These are phyloP conservation scores for Pristionchus pacificus DNA, from an alignment of 1,140 invertebrate species.

Conservation along the genomic window DNA sequence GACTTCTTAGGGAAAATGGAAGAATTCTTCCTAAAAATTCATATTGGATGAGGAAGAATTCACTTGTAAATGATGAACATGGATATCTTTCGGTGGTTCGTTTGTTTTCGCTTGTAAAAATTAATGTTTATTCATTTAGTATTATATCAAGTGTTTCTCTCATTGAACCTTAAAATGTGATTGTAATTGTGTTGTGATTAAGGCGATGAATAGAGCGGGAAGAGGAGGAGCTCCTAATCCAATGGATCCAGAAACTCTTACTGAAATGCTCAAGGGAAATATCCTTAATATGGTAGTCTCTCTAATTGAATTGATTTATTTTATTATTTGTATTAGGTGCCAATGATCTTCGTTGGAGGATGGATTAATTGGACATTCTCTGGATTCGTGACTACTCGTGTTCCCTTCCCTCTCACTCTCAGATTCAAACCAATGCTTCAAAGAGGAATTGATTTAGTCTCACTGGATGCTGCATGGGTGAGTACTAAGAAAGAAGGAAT, in stretches of 20 bases:
- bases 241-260: constrained; percentile 89
- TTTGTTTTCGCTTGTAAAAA: background rate
- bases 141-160: too few species aligned
- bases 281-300: constrained; percentile 79
- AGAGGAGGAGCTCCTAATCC: constrained; percentile 29
- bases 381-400: constrained; percentile 90
- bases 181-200: constrained; percentile 47
- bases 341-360: constrained; percentile 95
- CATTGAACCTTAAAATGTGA: too few species aligned
- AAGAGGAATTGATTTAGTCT: constrained; percentile 87
- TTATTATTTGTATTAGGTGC: constrained; percentile 62
- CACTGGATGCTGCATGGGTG: constrained; percentile 93
- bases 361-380: constrained; percentile 99
- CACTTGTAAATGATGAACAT: constrained; percentile 89
- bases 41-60: constrained; percentile 88
- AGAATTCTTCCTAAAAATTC: constrained; percentile 90
- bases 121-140: too few species aligned
- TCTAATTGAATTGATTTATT: background rate
- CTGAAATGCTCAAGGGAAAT: constrained; percentile 98
- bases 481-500: too few species aligned
- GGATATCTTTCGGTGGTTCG: constrained; percentile 71
- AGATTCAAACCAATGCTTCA: constrained; percentile 99
- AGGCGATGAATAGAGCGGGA: constrained; percentile 14
- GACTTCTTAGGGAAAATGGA: constrained; percentile 89
- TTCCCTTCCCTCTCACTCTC: constrained; percentile 93